Percentiles rank a stretch among this genome's conserved stretches.
Conservation (phyloP, 2,113 vertebrate genomes). For the Siniperca knerii region DNA sequence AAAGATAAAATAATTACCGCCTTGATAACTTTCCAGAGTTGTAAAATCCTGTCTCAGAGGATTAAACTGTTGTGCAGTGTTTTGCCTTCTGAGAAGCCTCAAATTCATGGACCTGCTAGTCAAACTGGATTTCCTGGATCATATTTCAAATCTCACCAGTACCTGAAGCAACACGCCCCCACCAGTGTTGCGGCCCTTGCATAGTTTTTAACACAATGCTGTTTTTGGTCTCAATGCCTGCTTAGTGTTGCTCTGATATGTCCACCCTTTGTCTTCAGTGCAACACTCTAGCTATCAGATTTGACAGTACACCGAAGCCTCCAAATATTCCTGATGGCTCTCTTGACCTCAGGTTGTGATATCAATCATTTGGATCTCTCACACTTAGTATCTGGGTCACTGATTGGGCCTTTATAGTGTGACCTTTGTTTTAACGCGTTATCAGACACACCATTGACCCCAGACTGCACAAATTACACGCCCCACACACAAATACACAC, state of each 20-base stretch:
- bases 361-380: slow-evolving; percentile 34
- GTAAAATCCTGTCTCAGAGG: background rate
- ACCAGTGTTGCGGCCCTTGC: too few relatives aligned
- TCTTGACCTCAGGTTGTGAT: slow-evolving; percentile 56
- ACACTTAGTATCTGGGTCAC: slow-evolving; percentile 19
- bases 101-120: background rate
- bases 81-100: background rate
- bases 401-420: slow-evolving; percentile 10
- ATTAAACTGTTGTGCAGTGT: background rate
- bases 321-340: slow-evolving; percentile 30
- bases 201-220: slow-evolving; percentile 6
- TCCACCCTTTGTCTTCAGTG: slow-evolving; percentile 42
- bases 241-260: slow-evolving; percentile 4
- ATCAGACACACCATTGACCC: slow-evolving; percentile 36
- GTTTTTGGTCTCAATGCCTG: slow-evolving; percentile 5
- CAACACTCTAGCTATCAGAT: slow-evolving; percentile 39
- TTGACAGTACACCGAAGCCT: slow-evolving; percentile 23
- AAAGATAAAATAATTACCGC: too few relatives aligned
- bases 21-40: background rate
- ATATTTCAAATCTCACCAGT: background rate
- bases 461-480: slow-evolving; percentile 40
- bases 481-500: slow-evolving; percentile 33
- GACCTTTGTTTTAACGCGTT: slow-evolving; percentile 44
- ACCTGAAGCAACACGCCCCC: background rate
- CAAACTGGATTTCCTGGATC: background rate